Evolutionary conservation across 2,797 vertebrate species (phyloP).

Genomic region (Vespertilio murinus): DNA sequence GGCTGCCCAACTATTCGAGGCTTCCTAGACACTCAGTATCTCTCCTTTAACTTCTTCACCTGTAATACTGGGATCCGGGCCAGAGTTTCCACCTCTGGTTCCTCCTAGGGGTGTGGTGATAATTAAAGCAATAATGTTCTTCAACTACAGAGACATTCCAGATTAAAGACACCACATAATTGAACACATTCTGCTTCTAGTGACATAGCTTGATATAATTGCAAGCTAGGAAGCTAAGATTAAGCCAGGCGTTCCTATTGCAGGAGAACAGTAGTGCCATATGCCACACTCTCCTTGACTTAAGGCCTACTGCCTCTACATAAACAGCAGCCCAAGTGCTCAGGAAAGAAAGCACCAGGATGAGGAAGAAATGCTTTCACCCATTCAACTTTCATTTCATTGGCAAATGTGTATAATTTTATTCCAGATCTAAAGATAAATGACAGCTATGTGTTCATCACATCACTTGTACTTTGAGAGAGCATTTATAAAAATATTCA

Average conservation of each 20-base stretch:
- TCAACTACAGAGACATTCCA: conserved; percentile 45
- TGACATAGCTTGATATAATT: neutral
- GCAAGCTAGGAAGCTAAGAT: conserved; percentile 12
- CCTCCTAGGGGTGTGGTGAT: conserved; percentile 46
- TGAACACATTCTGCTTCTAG: neutral
- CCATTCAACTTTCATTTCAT: neutral
- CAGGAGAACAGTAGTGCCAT: neutral
- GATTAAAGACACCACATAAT: conserved; percentile 25
- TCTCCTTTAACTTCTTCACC: conserved; percentile 29
- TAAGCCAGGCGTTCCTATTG: neutral
- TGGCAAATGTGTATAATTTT: neutral
- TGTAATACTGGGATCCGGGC: neutral
- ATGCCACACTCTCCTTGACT: neutral
- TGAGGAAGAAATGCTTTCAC: neutral
- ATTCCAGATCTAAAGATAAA: neutral
- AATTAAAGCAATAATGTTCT: conserved; percentile 52
- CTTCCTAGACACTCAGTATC: neutral
- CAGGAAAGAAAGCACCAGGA: neutral
- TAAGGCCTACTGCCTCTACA: neutral
- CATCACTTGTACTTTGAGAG: neutral
- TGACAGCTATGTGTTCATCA: neutral
- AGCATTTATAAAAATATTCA: neutral
- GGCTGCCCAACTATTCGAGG: neutral
- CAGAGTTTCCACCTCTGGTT: conserved; percentile 32
- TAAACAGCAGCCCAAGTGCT: neutral